Conservation (phyloP, 2,797 vertebrate genomes). For the Erethizon dorsatum region DNA sequence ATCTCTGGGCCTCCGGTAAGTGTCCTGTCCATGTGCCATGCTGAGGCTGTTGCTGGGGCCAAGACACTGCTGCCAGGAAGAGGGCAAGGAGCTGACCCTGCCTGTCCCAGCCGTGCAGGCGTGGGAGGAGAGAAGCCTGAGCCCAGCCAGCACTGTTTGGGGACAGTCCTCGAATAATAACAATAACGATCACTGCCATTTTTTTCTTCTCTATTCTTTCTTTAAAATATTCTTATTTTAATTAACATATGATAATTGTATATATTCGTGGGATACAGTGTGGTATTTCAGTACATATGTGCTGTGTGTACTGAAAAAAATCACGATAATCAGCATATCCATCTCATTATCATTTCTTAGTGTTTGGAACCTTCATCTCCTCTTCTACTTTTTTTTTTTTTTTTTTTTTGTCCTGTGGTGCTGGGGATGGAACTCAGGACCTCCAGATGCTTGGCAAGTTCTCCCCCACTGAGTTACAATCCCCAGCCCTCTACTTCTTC, state of each 20-base stretch:
- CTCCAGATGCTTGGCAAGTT: not conserved
- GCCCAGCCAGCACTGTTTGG: not conserved
- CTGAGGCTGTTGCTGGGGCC: not conserved
- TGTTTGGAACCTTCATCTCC: not conserved
- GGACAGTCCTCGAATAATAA: not conserved
- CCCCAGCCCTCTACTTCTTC: not conserved
- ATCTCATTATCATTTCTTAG: not conserved
- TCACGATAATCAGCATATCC: not conserved
- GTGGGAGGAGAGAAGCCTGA: not conserved
- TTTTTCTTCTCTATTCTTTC: not conserved
- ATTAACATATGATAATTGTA: not conserved
- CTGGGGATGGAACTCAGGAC: not conserved
- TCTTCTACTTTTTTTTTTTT: not conserved
- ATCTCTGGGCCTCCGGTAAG: conserved; percentile 92
- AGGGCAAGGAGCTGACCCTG: not conserved
- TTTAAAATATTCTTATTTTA: not conserved
- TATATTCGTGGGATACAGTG: not conserved
- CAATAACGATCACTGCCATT: too few species aligned
- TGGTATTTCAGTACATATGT: not conserved
- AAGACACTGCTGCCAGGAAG: not conserved
- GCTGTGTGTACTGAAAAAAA: not conserved
- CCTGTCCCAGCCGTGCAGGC: not conserved
- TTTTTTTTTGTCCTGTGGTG: not conserved
- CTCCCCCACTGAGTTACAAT: not conserved
- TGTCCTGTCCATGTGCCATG: not conserved